These are phyloP conservation scores for Stichopus horrens DNA, from an alignment of 53 echinoderm and acorn worm species.

Conservation along the genomic window DNA sequence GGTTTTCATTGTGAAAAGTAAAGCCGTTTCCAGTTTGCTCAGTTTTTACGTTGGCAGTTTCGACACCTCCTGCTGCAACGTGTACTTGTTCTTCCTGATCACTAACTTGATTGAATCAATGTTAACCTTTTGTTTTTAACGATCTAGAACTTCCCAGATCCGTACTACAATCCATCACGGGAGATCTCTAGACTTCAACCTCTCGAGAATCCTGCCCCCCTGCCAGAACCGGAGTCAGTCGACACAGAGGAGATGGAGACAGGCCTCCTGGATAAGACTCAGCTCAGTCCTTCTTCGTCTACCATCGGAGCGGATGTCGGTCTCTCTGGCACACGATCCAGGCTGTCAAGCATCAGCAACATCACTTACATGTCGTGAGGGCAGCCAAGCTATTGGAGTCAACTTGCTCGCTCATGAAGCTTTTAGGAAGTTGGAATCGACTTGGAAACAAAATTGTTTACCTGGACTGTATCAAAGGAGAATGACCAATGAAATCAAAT, in stretches of 20 bases:
- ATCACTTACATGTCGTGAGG: neutral
- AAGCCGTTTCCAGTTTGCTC: too few species aligned
- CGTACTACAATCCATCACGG: constrained; percentile 22
- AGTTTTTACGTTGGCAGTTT: too few species aligned
- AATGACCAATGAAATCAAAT: too few species aligned
- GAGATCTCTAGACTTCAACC: constrained; percentile 8
- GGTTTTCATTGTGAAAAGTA: too few species aligned
- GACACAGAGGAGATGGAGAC: neutral
- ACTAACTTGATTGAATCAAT: too few species aligned
- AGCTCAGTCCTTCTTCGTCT: constrained; percentile 12
- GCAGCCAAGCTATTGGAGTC: too few species aligned
- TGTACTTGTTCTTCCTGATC: too few species aligned
- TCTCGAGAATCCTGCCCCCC: neutral
- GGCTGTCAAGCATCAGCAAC: constrained; percentile 2
- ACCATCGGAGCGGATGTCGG: neutral
- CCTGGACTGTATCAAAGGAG: too few species aligned
- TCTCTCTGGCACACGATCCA: neutral
- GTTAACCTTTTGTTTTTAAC: neutral
- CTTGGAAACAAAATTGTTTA: too few species aligned
- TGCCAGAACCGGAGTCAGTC: constrained; percentile 8
- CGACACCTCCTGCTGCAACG: too few species aligned
- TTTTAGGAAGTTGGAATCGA: too few species aligned
- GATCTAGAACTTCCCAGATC: constrained; percentile 19
- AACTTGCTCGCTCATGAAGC: too few species aligned
- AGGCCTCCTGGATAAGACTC: constrained; percentile 11